A percentile compares a stretch with the other conserved stretches of the same genome.
Conservation (phyloP, 2,888 invertebrate species). For the Cosmopolites sordidus region DNA sequence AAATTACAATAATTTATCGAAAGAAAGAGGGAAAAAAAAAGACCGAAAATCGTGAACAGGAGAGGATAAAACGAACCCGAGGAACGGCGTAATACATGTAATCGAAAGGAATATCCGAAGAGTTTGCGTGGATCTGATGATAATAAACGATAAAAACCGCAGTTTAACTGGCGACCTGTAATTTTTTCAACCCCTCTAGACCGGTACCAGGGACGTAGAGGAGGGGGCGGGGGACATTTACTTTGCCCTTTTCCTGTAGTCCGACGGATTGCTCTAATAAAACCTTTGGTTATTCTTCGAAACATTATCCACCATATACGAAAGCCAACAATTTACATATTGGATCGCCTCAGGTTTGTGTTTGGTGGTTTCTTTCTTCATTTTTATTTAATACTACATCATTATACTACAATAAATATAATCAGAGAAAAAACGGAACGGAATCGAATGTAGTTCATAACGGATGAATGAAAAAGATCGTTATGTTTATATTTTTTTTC, state of each 20-base stretch:
- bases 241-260: too few relatives aligned
- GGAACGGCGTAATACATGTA: constrained; percentile 25
- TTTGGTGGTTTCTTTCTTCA: too few relatives aligned
- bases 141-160: constrained; percentile 16
- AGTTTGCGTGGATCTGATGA: constrained; percentile 18
- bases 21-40: constrained; percentile 17
- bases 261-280: constrained; percentile 7
- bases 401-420: too few relatives aligned
- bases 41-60: background rate
- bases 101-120: constrained; percentile 22
- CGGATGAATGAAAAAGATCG: too few relatives aligned
- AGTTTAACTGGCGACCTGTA: constrained; percentile 22
- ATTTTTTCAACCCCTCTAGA: constrained; percentile 22
- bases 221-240: too few relatives aligned
- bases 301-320: constrained; percentile 8
- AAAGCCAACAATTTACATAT: constrained; percentile 21
- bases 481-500: too few relatives aligned
- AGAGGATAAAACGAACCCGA: background rate
- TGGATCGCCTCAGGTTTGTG: constrained; percentile 11
- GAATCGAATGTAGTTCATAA: too few relatives aligned
- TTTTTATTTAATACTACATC: too few relatives aligned
- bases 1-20: constrained; percentile 48
- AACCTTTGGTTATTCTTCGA: constrained; percentile 9
- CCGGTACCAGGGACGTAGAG: too few relatives aligned
- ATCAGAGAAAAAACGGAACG: too few relatives aligned